These are phyloP conservation scores for Nesogale talazaci DNA, from an alignment of 2,113 vertebrate genomes.

Conservation along the genomic window DNA sequence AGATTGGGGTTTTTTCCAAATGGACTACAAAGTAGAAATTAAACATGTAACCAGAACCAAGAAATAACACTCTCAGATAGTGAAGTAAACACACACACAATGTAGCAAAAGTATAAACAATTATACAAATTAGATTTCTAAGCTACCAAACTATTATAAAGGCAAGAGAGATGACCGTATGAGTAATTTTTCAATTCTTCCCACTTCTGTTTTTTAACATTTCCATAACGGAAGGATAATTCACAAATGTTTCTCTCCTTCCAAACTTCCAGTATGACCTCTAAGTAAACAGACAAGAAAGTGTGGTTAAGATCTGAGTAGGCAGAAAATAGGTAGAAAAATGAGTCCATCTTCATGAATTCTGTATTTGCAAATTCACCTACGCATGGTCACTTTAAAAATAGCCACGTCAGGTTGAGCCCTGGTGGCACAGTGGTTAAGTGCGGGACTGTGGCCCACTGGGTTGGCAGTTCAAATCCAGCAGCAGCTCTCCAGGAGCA, in stretches of 20 bases:
- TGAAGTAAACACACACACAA: neutral
- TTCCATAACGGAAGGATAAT: neutral
- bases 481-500: too few relatives aligned
- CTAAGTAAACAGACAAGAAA: neutral
- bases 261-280: neutral
- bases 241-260: neutral
- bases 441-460: too few relatives aligned
- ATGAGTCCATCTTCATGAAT: neutral
- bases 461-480: too few relatives aligned
- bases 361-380: neutral
- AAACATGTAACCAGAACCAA: neutral
- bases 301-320: neutral
- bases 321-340: neutral
- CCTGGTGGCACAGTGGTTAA: too few relatives aligned
- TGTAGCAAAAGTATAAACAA: neutral
- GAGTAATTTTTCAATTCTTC: neutral
- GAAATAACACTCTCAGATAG: neutral
- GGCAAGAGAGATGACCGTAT: neutral
- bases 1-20: neutral
- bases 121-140: neutral
- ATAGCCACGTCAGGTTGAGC: too few relatives aligned
- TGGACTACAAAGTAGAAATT: neutral
- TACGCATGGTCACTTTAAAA: neutral
- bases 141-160: neutral
- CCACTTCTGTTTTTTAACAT: neutral